Conservation (phyloP, 2,888 invertebrate genomes). For the Cetonia aurata region DNA sequence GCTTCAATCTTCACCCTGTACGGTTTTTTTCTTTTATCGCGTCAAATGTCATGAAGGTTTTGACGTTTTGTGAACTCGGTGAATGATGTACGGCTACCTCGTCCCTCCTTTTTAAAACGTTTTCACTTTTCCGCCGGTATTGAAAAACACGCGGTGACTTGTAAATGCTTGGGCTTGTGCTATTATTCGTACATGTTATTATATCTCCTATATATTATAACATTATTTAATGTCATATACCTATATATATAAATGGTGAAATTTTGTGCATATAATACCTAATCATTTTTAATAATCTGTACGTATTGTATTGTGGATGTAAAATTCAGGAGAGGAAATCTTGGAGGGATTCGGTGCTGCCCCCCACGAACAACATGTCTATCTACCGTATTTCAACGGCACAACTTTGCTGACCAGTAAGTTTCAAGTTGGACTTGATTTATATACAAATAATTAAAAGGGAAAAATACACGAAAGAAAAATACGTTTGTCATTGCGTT, state of each 20-base stretch:
- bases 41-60: too few relatives aligned
- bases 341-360: slow-evolving; percentile 77
- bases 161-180: slow-evolving; percentile 39
- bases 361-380: slow-evolving; percentile 82
- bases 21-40: too few relatives aligned
- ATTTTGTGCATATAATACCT: slow-evolving; percentile 26
- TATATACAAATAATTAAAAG: slow-evolving; percentile 27
- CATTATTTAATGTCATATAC: slow-evolving; percentile 4
- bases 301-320: slow-evolving; percentile 37
- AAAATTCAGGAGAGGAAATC: slow-evolving; percentile 57
- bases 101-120: background rate
- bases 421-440: slow-evolving; percentile 63
- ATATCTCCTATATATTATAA: slow-evolving; percentile 17
- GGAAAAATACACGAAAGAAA: background rate
- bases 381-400: slow-evolving; percentile 88
- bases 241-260: slow-evolving; percentile 19
- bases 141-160: slow-evolving; percentile 8
- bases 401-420: slow-evolving; percentile 84
- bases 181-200: background rate
- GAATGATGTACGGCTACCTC: slow-evolving; percentile 7
- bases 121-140: slow-evolving; percentile 4
- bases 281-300: slow-evolving; percentile 27
- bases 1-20: too few relatives aligned
- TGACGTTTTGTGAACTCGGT: too few relatives aligned
- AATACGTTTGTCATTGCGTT: too few relatives aligned